Percentiles rank a stretch among this genome's conserved stretches.
Conservation (phyloP, 2,888 invertebrate species). For the Lymantria monacha region DNA sequence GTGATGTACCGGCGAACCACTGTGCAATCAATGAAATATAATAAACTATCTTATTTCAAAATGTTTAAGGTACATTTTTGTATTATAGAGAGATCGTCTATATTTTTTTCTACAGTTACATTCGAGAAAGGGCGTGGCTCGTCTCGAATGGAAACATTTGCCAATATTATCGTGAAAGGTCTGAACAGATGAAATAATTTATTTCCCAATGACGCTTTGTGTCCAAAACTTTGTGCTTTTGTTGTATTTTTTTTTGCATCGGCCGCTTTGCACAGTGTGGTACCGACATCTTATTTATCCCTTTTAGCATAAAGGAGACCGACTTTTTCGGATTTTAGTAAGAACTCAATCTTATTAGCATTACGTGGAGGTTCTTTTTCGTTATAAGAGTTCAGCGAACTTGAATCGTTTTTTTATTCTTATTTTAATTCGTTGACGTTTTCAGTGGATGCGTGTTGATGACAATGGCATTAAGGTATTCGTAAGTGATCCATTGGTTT, state of each 20-base stretch:
- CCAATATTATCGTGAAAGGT: constrained; percentile 81
- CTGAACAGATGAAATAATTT: constrained; percentile 81
- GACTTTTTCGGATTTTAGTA: constrained; percentile 39
- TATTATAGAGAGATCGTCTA: constrained; percentile 13
- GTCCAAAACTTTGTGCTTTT: constrained; percentile 75
- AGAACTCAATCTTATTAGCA: constrained; percentile 32
- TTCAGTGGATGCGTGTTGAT: constrained; percentile 70
- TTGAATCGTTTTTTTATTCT: constrained; percentile 36
- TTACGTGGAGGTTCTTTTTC: constrained; percentile 24
- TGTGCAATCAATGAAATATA: constrained; percentile 25
- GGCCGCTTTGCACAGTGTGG: constrained; percentile 71
- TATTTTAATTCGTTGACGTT: constrained; percentile 36
- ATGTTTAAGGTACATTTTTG: constrained; percentile 15
- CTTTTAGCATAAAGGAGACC: constrained; percentile 65
- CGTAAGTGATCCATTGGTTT: constrained; percentile 69
- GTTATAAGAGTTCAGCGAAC: constrained; percentile 15
- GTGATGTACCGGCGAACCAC: constrained; percentile 65
- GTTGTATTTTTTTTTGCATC: constrained; percentile 76
- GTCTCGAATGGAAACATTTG: constrained; percentile 81
- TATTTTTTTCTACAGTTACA: constrained; percentile 46
- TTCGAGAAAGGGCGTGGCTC: constrained; percentile 73
- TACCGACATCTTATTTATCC: constrained; percentile 74
- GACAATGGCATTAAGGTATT: constrained; percentile 76
- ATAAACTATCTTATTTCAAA: constrained; percentile 27
- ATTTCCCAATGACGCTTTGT: constrained; percentile 80